Evolutionary conservation across 1,140 invertebrate genomes (phyloP), one percentile per base, ranked within the genome.

Genomic region (Oedothorax gibbosus): DNA sequence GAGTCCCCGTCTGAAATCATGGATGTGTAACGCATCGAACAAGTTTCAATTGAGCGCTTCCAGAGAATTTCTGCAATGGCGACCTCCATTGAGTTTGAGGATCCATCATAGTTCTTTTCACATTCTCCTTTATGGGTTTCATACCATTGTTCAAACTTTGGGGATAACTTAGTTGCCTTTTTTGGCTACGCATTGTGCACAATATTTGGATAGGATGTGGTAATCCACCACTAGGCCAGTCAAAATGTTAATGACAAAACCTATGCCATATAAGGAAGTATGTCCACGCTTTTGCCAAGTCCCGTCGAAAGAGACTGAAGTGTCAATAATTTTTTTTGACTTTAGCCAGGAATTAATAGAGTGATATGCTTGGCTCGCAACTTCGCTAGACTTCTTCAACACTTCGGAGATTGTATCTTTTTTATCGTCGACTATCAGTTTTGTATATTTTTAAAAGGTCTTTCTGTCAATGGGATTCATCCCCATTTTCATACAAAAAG

Each of bases 401-500:
- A 54, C 53, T 7, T 72, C 69, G 49, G 21, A 20, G 6, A n/a
- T 72, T 8, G 10, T 10, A 54, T 12, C 11, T 50, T 18, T 5
- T 18, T 72, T 51, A 12, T 72, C 18, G 0, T 51, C 69, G n/a
- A 18, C 15, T 14, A 54, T 4, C 10, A n/a, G 7, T 14, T 51
- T 9, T 1, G 53, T 51, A 72, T 18, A 54, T 7, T 72, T 72
- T 51, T 0, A 18, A 72, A 72, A 51, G 50, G 51, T 51, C n/a
- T 20, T 72, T 51, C 53, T 75, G 54, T 75, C 54, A 10, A 75
- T 60, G 14, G 18, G n/a, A 75, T 56, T 18, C 10, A 60, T 60
- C 0, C 54, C 72, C 56, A 75, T 56, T 14, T 18, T 35, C 72
- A 75, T 57, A 2, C n/a, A 56, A 21, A 75, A 75, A 0, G 49